Base-by-base conservation (phyloP, 2,797 vertebrate species). In the Poecile montanus region DNA sequence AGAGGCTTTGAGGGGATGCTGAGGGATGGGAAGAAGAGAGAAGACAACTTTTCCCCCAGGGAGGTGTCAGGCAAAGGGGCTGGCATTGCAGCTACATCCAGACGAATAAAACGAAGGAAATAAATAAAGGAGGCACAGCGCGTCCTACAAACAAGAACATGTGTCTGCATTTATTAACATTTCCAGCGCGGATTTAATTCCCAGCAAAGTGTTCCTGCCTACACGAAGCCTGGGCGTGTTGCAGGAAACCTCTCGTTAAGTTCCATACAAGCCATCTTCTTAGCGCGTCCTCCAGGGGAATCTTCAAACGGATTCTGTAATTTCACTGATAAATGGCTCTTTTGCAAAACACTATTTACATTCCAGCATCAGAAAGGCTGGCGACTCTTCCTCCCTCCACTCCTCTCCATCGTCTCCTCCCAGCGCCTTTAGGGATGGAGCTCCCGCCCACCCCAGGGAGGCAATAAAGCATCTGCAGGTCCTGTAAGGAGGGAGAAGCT, bases 151-250 rank as follows among this genome's bases (percentile, higher is more conserved):
- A 97, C 95, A 97, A 75, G 97, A 98, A 98, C 98, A 98, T 98
- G 97, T 98, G 97, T 97, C 96, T 98, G 98, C 97, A 98, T 98
- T 97, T 97, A 98, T 98, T 98, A 98, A 98, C 97, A 98, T 98
- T 98, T 98, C 95, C 98, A 97, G 91, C 12, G 36, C 80, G 29
- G 91, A 92, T 98, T 98, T 97, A 97, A 98, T 98, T 98, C 97
- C 96, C 96, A 3, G 89, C 91, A 90, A 96, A 85, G 78, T 42
- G 75, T 86, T 95, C 17, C 97, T 93, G 92, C 97, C 97, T 97
- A 97, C 97, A 96, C 85, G 84, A 29, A 96, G 89, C 95, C 92
- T 38, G 10, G 70, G 89, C 93, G 62, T 54, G 44, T 95, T 95
- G 96, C 94, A 96, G 95, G 89, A 97, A 97, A 96, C 95, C 96